Evolutionary conservation across 1,140 invertebrate species (phyloP).

Genomic region (Saccostrea echinata): DNA sequence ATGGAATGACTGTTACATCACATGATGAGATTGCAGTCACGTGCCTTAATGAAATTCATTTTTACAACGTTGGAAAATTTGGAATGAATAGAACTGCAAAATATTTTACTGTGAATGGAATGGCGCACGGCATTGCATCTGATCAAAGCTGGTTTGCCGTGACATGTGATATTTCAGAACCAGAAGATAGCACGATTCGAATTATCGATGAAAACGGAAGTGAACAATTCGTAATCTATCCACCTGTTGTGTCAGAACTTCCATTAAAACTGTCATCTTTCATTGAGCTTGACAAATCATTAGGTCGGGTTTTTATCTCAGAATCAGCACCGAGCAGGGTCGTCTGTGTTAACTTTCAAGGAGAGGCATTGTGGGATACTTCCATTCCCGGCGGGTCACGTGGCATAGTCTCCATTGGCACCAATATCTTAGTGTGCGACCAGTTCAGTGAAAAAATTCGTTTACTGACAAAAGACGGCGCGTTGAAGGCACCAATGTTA

Average conservation of each 20-base stretch:
- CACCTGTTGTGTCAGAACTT: not conserved
- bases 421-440: conserved; percentile 44
- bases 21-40: conserved; percentile 50
- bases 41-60: conserved; percentile 53
- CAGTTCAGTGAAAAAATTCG: conserved; percentile 45
- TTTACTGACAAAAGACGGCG: not conserved
- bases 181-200: conserved; percentile 39
- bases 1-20: conserved; percentile 38
- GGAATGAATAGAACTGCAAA: conserved; percentile 52
- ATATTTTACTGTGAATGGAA: conserved; percentile 39
- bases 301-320: conserved; percentile 25
- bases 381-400: conserved; percentile 36
- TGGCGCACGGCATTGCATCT: conserved; percentile 43
- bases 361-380: conserved; percentile 38
- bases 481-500: not conserved
- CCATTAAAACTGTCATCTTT: conserved; percentile 5
- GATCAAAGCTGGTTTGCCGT: conserved; percentile 43
- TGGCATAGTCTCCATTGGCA: conserved; percentile 37
- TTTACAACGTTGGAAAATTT: conserved; percentile 51
- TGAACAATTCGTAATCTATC: conserved; percentile 43
- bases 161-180: conserved; percentile 40
- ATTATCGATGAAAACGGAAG: conserved; percentile 46
- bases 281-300: conserved; percentile 7
- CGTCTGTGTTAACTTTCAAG: conserved; percentile 35
- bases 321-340: conserved; percentile 34